Evolutionary conservation across 2,888 invertebrate genomes (phyloP).

Genomic region (Dione juno): DNA sequence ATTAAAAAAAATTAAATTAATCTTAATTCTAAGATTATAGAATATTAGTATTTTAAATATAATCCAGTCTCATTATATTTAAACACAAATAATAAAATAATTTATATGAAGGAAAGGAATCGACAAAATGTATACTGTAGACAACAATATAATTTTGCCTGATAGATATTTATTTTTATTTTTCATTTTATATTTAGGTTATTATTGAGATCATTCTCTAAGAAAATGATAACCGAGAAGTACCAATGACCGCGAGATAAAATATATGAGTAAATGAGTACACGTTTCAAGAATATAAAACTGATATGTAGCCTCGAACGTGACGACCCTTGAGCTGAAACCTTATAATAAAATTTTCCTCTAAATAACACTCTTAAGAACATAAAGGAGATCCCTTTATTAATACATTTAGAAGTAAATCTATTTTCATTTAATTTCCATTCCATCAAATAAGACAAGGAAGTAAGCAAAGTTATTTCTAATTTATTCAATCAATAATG

Average conservation of each 20-base stretch:
- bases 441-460: constrained; percentile 24
- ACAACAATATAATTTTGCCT: neutral
- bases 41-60: too few species aligned
- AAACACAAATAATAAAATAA: too few species aligned
- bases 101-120: too few species aligned
- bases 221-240: constrained; percentile 11
- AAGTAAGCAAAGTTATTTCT: constrained; percentile 23
- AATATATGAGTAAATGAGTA: constrained; percentile 24
- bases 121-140: too few species aligned
- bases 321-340: constrained; percentile 65
- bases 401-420: constrained; percentile 8
- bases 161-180: neutral
- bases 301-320: constrained; percentile 60
- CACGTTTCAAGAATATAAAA: constrained; percentile 46
- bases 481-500: constrained; percentile 25
- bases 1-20: too few species aligned
- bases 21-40: neutral
- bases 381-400: neutral
- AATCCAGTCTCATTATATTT: too few species aligned
- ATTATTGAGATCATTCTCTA: neutral
- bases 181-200: neutral
- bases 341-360: constrained; percentile 58
- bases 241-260: constrained; percentile 32
- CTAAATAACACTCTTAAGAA: constrained; percentile 25
- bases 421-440: constrained; percentile 6